Evolutionary conservation across 2,797 vertebrate genomes (phyloP).

Genomic region (Luscinia luscinia): DNA sequence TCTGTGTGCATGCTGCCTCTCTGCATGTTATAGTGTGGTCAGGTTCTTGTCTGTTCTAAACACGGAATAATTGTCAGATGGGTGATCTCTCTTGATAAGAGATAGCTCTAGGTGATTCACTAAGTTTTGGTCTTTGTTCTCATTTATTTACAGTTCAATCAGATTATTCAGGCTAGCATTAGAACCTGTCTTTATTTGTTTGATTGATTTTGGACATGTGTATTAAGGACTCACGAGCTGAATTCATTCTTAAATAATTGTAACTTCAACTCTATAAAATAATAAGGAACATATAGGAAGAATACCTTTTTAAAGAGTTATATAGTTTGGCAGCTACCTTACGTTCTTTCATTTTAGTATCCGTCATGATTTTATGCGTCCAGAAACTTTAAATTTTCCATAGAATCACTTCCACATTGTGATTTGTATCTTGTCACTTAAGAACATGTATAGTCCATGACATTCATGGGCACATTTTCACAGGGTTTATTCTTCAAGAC

Average conservation of each 20-base stretch:
- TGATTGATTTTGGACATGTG: neutral
- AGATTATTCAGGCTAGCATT: neutral
- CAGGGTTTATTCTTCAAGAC: neutral
- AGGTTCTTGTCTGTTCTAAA: neutral
- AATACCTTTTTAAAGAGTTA: neutral
- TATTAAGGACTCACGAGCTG: neutral
- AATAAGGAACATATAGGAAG: neutral
- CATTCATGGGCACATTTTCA: neutral
- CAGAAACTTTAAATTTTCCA: neutral
- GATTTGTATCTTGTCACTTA: neutral
- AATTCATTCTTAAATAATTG: neutral
- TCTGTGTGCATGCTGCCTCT: neutral
- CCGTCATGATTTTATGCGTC: neutral
- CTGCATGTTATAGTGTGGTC: accelerated
- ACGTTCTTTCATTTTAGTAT: neutral
- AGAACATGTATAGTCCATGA: accelerated
- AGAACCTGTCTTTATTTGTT: neutral
- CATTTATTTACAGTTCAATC: neutral
- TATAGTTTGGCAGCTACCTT: neutral
- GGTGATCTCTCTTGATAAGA: accelerated
- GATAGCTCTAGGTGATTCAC: neutral
- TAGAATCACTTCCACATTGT: neutral
- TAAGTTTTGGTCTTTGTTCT: neutral
- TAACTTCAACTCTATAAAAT: neutral
- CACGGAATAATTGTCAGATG: neutral